Percentiles rank a stretch among this genome's conserved stretches.
Conservation (phyloP, 2,797 vertebrate genomes). For the Sarcoramphus papa region DNA sequence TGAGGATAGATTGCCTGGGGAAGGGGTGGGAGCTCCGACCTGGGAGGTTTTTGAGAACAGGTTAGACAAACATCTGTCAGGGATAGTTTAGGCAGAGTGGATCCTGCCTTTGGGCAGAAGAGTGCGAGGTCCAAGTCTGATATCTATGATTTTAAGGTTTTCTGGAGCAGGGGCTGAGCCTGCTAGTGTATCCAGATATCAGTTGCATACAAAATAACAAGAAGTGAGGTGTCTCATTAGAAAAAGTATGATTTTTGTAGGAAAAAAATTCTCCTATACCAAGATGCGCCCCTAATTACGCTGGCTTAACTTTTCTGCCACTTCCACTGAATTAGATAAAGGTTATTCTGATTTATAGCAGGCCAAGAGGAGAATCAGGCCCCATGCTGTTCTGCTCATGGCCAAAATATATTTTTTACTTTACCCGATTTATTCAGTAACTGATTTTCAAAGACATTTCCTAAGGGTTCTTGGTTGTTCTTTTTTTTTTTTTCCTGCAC, state of each 20-base stretch:
- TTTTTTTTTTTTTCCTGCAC: not conserved
- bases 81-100: not conserved
- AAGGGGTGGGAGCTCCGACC: conserved; percentile 16
- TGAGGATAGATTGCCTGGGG: conserved; percentile 13
- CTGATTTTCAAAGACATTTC: conserved; percentile 48
- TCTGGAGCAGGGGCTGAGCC: not conserved
- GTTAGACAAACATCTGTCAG: conserved; percentile 43
- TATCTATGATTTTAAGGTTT: not conserved
- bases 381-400: not conserved
- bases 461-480: not conserved
- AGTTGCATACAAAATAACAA: not conserved
- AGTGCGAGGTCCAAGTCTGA: not conserved
- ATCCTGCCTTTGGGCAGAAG: conserved; percentile 28
- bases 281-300: not conserved
- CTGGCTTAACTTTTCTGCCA: not conserved
- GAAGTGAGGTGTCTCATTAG: not conserved
- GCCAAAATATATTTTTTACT: not conserved
- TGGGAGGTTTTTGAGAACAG: conserved; percentile 50
- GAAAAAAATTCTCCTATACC: not conserved
- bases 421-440: not conserved
- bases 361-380: not conserved
- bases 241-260: not conserved
- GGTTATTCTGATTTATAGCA: not conserved
- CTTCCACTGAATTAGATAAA: not conserved
- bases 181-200: not conserved